A percentile compares a stretch with the other conserved stretches of the same genome.
Evolutionary conservation across 2,113 vertebrate genomes (phyloP).

Genomic region (Loxodonta africana): DNA sequence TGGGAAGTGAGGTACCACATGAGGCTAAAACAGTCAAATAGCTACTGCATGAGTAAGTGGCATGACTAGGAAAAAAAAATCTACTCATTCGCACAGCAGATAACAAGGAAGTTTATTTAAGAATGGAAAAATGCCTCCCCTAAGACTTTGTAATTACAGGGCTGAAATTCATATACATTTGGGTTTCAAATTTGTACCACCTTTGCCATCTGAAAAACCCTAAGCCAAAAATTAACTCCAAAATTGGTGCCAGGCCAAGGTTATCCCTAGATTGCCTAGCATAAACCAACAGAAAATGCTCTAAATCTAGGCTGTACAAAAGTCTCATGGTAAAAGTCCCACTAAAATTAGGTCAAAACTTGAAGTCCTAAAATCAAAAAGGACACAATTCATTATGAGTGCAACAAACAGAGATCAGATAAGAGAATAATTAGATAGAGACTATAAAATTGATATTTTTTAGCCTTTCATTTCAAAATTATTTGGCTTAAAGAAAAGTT

Average conservation of each 20-base stretch:
- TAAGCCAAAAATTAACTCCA: not conserved
- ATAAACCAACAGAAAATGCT: not conserved
- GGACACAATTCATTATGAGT: not conserved
- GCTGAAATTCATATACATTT: not conserved
- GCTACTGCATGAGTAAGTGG: not conserved
- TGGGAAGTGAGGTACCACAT: not conserved
- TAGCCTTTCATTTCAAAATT: not conserved
- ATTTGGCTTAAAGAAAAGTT: not conserved
- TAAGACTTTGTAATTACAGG: not conserved
- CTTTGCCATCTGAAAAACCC: not conserved
- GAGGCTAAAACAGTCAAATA: not conserved
- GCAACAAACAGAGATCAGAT: not conserved
- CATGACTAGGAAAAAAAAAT: not conserved
- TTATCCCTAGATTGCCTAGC: not conserved
- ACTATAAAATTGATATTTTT: not conserved
- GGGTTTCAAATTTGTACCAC: not conserved
- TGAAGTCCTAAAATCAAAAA: not conserved
- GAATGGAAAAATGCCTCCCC: not conserved
- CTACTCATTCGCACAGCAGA: not conserved
- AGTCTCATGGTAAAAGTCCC: not conserved
- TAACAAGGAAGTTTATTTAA: not conserved
- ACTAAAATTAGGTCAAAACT: not conserved
- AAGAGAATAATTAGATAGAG: not conserved
- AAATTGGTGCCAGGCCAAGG: not conserved
- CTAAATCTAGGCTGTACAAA: not conserved